Evolutionary conservation across 2,113 vertebrate genomes (phyloP), one percentile per base, ranked within the genome.

Genomic region (Ia io): DNA sequence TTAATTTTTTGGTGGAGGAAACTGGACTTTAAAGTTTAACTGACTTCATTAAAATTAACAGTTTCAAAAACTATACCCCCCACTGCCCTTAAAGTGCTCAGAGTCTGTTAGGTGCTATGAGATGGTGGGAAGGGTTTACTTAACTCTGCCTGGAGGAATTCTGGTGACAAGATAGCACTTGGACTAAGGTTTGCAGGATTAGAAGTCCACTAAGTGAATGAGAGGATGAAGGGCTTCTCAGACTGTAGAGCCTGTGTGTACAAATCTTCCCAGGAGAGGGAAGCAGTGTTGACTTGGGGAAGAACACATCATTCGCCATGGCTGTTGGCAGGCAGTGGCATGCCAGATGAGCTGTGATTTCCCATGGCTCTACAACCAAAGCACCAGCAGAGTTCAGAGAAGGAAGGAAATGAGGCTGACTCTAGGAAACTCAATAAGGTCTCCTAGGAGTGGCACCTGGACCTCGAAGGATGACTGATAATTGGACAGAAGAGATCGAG

Each of bases 401-500:
- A 56, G 53, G 25, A 71, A 82, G 87, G 67, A 63, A 63, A 70
- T 86, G 42, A 53, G 77, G 51, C 70, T 83, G 82, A 78, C 30
- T 87, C 49, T 47, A 63, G 69, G 83, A 67, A 90, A 90, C 83
- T 44, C 84, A 30, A 6, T 61, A 37, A 67, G 67, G 8, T 61
- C 73, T 92, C 73, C 51, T 20, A 92, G 49, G 90, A 87, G 22
- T 47, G 51, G 70, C 44, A 11, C 76, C 40, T 63, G 35, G 88
- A 67, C 51, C 65, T 94, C 42, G 71, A 56, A 51, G 65, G 56
- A 32, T 61, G 73, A 69, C 35, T 78, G 37, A 83, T 70, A 65
- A 78, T 56, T 87, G 90, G 49, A 87, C 51, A 83, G 74, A 87
- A 25, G 76, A 77, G 74, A 93, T 53, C 82, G 76, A 95, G 32